These are phyloP conservation scores for Neomorphus geoffroyi DNA, from an alignment of 2,797 vertebrate species.

Conservation along the genomic window DNA sequence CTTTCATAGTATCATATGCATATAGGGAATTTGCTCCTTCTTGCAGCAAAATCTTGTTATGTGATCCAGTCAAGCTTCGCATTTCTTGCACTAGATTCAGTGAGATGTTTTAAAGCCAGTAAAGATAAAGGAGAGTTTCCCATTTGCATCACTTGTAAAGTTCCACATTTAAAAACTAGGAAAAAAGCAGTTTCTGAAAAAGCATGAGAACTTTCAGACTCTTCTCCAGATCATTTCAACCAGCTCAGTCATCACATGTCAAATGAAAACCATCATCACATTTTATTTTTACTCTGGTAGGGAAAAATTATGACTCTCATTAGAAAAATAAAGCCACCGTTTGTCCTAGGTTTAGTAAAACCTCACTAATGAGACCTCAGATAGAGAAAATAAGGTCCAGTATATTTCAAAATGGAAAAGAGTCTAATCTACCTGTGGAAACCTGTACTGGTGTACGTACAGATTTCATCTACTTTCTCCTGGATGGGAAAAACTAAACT, in stretches of 20 bases:
- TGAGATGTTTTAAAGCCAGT: background rate
- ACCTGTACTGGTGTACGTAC: background rate
- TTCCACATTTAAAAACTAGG: background rate
- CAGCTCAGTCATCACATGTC: background rate
- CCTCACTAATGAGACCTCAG: background rate
- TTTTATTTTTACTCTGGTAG: background rate
- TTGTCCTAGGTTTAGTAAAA: background rate
- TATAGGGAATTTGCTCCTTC: background rate
- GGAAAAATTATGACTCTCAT: background rate
- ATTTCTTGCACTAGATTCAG: background rate
- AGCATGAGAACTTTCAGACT: background rate
- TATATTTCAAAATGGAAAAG: background rate
- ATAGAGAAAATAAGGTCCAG: background rate
- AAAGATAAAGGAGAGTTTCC: background rate
- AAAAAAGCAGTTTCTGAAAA: background rate
- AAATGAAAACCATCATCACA: background rate
- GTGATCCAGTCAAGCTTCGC: background rate
- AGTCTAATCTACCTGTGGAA: background rate
- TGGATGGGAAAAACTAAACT: background rate
- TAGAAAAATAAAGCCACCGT: slow-evolving; percentile 8
- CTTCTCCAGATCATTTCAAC: background rate
- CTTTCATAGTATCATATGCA: background rate
- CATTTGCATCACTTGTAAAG: background rate
- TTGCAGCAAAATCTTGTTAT: background rate
- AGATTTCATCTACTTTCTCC: background rate